These are phyloP conservation scores for Glaucomys volans DNA, from an alignment of 2,113 vertebrate species.

Conservation along the genomic window DNA sequence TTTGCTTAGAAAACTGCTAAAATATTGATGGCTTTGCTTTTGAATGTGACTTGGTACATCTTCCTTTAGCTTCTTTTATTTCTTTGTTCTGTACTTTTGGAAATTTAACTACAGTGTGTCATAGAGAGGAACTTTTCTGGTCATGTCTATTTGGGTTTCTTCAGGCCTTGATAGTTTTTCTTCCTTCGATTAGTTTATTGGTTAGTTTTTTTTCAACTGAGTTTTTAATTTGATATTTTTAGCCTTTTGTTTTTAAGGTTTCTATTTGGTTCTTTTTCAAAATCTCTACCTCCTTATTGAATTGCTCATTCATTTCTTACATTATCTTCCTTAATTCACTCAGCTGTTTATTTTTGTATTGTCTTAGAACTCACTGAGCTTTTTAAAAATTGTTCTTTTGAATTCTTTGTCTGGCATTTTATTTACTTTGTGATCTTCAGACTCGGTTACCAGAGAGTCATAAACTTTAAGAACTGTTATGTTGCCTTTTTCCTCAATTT, in stretches of 20 bases:
- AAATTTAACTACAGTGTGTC: background rate
- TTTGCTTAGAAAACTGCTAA: background rate
- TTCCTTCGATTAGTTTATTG: no score
- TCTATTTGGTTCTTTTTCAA: no score
- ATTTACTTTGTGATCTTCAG: background rate
- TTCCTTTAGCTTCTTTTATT: background rate
- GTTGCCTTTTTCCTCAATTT: background rate
- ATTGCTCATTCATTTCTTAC: no score
- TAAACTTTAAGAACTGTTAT: background rate
- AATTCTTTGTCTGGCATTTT: background rate
- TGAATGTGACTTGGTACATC: background rate
- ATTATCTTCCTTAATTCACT: no score
- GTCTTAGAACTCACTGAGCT: no score
- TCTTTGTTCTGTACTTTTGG: background rate
- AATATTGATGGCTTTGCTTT: background rate
- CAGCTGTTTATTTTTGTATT: no score
- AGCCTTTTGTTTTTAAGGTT: no score
- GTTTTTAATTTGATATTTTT: no score
- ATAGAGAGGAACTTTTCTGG: background rate
- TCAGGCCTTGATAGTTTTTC: no score
- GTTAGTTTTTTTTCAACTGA: no score
- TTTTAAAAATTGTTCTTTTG: no score
- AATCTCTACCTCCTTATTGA: no score
- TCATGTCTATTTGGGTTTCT: background rate
- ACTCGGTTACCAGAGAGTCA: background rate